Percentiles rank a stretch among this genome's conserved stretches.
phyloP scores from a whole-genome alignment of 2,888 invertebrate species.

The Coelinius sp. region DNA sequence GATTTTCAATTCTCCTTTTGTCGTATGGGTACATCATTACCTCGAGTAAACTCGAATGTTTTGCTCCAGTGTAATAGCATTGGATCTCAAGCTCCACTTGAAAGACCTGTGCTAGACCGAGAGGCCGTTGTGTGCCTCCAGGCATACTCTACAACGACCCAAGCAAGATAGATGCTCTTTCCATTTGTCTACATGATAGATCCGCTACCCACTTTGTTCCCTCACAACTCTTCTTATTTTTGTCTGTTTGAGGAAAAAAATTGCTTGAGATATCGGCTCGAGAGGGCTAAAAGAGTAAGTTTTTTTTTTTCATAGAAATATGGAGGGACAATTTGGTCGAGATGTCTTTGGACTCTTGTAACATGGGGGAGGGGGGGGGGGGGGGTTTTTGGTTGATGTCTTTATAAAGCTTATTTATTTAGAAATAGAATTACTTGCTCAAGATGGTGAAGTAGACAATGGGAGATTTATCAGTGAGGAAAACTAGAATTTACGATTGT shows the following conservation, averaged over 20 bases:
- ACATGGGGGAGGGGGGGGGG: too few species aligned
- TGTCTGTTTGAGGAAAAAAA: neutral
- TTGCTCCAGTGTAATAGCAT: conserved; percentile 45
- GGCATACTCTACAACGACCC: conserved; percentile 37
- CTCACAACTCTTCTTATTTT: conserved; percentile 18
- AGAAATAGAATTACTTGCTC: neutral
- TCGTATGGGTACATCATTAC: neutral
- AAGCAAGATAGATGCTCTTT: conserved; percentile 53
- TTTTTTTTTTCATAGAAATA: too few species aligned
- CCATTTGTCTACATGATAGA: conserved; percentile 58
- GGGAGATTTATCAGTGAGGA: neutral
- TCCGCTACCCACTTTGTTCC: conserved; percentile 41
- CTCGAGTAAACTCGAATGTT: conserved; percentile 37
- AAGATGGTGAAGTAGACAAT: neutral
- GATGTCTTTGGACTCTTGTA: neutral
- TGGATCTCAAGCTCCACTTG: conserved; percentile 43
- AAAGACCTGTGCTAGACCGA: conserved; percentile 16
- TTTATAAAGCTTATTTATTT: neutral
- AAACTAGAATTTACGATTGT: neutral
- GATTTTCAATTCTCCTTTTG: neutral
- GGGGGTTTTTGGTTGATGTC: neutral
- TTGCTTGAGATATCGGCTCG: neutral
- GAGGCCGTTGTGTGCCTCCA: conserved; percentile 34
- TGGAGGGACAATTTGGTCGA: neutral
- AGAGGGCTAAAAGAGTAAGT: too few species aligned